Conservation (phyloP, 2,888 invertebrate genomes). For the Drosophila buzzatii region DNA sequence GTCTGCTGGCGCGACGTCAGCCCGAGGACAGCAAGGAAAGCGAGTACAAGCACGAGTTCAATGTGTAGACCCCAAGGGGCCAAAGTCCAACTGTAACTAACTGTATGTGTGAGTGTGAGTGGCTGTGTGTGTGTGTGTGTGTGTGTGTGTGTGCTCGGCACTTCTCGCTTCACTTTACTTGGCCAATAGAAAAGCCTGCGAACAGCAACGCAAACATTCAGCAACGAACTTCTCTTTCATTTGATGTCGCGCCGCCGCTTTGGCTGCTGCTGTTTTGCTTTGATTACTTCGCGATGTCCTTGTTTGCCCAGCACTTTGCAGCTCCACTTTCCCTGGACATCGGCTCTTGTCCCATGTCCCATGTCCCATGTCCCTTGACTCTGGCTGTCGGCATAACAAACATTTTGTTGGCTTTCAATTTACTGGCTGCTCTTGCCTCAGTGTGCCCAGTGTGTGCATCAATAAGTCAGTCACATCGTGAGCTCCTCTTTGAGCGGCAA, state of each 20-base stretch:
- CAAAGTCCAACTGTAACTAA: background rate
- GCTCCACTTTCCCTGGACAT: background rate
- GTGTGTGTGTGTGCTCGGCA: background rate
- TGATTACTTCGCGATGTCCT: constrained; percentile 61
- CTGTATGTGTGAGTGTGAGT: background rate
- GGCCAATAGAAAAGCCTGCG: constrained; percentile 40
- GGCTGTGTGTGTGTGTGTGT: background rate
- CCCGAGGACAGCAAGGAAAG: background rate
- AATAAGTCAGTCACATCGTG: constrained; percentile 7
- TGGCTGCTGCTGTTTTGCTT: constrained; percentile 31
- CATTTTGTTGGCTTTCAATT: constrained; percentile 40
- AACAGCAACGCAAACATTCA: constrained; percentile 48
- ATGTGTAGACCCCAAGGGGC: background rate
- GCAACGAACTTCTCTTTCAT: constrained; percentile 19
- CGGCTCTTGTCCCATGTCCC: background rate
- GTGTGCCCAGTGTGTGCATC: background rate
- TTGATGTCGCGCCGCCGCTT: constrained; percentile 10
- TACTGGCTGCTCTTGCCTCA: background rate
- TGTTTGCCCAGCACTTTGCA: constrained; percentile 65
- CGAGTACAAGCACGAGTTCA: constrained; percentile 34
- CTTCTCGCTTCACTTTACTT: constrained; percentile 6
- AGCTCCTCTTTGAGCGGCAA: background rate
- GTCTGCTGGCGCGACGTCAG: constrained; percentile 6
- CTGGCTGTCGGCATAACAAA: constrained; percentile 23
- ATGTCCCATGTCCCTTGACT: background rate